Percentiles rank a stretch among this genome's conserved stretches.
These are phyloP conservation scores for Eunapius fragilis DNA, from an alignment of 37 sponge, comb jelly and placozoan species.

Conservation along the genomic window DNA sequence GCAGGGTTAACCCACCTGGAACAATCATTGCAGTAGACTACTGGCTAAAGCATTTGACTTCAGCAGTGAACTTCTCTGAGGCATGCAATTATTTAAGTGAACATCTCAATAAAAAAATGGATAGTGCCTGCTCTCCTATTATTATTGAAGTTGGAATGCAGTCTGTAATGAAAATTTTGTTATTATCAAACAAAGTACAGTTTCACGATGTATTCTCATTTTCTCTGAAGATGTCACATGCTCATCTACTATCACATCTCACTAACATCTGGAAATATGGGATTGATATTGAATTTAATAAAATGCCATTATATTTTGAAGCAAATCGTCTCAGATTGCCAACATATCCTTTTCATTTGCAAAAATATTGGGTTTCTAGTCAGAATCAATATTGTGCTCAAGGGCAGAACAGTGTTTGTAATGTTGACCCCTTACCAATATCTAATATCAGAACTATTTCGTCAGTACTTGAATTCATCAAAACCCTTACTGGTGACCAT, in stretches of 20 bases:
- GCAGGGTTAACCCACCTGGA: not conserved
- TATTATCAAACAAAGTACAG: not conserved
- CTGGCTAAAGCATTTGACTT: not conserved
- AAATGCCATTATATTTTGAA: not conserved
- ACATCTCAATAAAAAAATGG: too few species aligned
- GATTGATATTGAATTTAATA: not conserved
- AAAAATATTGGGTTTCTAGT: not conserved
- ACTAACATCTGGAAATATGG: not conserved
- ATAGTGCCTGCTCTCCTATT: too few species aligned
- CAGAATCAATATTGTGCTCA: too few species aligned
- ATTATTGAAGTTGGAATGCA: not conserved
- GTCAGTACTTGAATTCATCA: not conserved
- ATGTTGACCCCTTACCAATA: too few species aligned
- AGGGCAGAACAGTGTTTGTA: too few species aligned
- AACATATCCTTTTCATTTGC: slow-evolving; percentile 1
- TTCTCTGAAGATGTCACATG: not conserved
- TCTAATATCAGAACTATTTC: too few species aligned
- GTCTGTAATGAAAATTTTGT: not conserved
- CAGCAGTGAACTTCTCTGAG: not conserved
- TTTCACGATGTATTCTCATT: not conserved
- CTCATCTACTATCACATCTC: not conserved
- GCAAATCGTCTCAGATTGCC: not conserved
- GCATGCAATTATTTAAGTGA: not conserved
- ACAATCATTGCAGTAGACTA: not conserved
- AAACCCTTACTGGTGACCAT: not conserved